Conservation (phyloP, 2,113 vertebrate species). For the Gopherus evgoodei region DNA sequence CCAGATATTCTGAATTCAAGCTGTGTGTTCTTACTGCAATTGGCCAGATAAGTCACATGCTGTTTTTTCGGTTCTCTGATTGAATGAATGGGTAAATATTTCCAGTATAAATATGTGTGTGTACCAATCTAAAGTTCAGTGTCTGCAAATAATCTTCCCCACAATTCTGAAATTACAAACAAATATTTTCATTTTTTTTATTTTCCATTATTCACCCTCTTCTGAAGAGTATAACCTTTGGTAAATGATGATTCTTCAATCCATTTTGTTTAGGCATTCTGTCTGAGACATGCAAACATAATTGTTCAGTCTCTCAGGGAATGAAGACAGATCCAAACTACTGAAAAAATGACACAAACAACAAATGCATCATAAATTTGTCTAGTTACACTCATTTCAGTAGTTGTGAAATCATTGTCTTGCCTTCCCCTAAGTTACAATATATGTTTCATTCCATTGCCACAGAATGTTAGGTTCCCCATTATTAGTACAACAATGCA, state of each 20-base stretch:
- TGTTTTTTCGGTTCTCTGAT: background rate
- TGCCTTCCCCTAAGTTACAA: accelerated
- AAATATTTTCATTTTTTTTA: background rate
- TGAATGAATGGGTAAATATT: background rate
- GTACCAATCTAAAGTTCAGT: background rate
- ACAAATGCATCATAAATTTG: background rate
- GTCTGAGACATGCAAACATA: background rate
- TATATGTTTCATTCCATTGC: background rate
- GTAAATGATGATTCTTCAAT: background rate
- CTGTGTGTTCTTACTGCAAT: constrained; percentile 9
- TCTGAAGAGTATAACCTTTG: background rate
- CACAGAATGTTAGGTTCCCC: background rate
- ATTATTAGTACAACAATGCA: background rate
- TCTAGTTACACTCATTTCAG: background rate
- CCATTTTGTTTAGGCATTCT: background rate
- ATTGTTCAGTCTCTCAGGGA: background rate
- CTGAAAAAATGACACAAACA: background rate
- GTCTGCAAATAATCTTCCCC: background rate
- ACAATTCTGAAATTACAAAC: background rate
- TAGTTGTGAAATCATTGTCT: background rate
- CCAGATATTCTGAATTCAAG: constrained; percentile 25
- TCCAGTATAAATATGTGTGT: constrained; percentile 11
- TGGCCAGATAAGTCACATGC: constrained; percentile 26
- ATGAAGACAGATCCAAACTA: background rate
- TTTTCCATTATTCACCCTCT: background rate